phyloP scores from a whole-genome alignment of 2,797 vertebrate species.

The Parotocinclus haroldoi region DNA sequence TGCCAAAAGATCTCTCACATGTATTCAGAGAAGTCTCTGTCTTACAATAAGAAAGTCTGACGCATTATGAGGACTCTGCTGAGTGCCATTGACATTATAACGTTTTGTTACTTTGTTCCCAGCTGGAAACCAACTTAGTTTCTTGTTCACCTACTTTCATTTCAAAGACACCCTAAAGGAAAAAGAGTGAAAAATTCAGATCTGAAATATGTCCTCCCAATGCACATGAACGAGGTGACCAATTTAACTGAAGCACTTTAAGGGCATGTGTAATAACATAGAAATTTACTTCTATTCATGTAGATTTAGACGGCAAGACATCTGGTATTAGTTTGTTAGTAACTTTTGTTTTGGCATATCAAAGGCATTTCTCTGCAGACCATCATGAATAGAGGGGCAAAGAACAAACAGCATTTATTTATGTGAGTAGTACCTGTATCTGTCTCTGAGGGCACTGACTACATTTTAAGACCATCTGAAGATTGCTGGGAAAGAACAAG shows the following conservation, averaged over 20 bases:
- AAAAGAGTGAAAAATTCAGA: neutral
- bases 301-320: neutral
- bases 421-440: neutral
- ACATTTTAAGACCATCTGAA: neutral
- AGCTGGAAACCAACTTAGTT: too few species aligned
- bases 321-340: slow-evolving; percentile 2
- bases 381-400: neutral
- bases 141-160: too few species aligned
- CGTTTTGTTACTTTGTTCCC: too few species aligned
- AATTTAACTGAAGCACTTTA: neutral
- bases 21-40: too few species aligned
- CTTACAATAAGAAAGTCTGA: too few species aligned
- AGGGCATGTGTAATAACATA: neutral
- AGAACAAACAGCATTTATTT: slow-evolving; percentile 17
- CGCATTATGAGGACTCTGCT: too few species aligned
- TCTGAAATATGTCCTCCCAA: neutral
- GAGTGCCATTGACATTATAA: too few species aligned
- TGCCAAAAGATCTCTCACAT: too few species aligned
- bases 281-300: neutral
- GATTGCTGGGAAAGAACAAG: slow-evolving; percentile 4
- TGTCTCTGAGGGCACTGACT: neutral
- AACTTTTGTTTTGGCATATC: slow-evolving; percentile 5
- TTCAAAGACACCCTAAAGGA: too few species aligned
- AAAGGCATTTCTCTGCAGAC: neutral
- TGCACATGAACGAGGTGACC: neutral